Evolutionary conservation across 1,140 invertebrate genomes (phyloP).

Genomic region (Sitophilus oryzae): DNA sequence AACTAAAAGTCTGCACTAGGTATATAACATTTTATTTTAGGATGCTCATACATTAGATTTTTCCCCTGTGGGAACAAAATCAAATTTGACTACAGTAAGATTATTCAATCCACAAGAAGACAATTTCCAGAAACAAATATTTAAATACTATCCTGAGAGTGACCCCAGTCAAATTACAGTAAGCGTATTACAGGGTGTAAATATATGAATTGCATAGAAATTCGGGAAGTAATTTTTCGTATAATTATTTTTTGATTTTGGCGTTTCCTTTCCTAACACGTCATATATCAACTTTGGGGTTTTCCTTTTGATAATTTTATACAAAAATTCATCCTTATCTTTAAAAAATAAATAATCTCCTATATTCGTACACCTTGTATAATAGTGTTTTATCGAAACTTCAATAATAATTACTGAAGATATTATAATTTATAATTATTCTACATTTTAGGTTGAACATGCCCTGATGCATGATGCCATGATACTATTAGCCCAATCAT

Average conservation of each 20-base stretch:
- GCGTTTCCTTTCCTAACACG: no score
- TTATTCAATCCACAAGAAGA: slow-evolving; percentile 59
- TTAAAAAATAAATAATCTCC: slow-evolving; percentile 5
- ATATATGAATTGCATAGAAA: no score
- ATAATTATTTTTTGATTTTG: no score
- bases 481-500: slow-evolving; percentile 56
- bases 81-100: slow-evolving; percentile 70
- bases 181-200: slow-evolving; percentile 4
- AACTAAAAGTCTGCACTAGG: not conserved
- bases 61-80: slow-evolving; percentile 47
- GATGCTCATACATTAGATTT: slow-evolving; percentile 39
- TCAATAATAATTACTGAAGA: not conserved
- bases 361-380: not conserved
- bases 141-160: not conserved
- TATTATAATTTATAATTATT: not conserved
- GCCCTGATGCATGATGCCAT: slow-evolving; percentile 74
- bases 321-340: slow-evolving; percentile 3
- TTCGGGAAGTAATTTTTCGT: no score
- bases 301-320: not conserved
- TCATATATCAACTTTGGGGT: not conserved
- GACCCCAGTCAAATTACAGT: not conserved
- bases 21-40: slow-evolving; percentile 24
- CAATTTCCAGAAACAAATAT: not conserved
- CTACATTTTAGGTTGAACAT: slow-evolving; percentile 56
- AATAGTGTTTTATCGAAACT: not conserved